Evolutionary conservation across 2,113 vertebrate genomes (phyloP).

Genomic region (Apodemus sylvaticus): DNA sequence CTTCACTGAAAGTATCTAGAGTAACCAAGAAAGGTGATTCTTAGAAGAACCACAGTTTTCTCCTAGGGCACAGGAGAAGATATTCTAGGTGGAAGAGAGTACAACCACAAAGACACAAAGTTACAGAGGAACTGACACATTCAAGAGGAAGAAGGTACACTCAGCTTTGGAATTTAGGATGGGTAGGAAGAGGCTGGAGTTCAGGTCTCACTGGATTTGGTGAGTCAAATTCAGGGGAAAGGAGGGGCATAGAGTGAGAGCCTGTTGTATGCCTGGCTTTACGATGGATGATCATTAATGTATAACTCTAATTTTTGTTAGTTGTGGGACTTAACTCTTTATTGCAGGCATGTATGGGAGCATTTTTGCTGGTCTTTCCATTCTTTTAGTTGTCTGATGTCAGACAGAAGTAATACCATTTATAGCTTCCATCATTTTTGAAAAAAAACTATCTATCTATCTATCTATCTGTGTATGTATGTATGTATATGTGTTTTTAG

Average conservation of each 20-base stretch:
- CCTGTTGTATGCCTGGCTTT: background rate
- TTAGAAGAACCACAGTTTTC: slow-evolving; percentile 38
- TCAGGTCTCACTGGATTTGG: background rate
- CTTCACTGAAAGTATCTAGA: background rate
- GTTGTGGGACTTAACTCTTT: background rate
- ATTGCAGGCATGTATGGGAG: background rate
- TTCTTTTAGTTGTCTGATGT: background rate
- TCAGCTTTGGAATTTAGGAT: background rate
- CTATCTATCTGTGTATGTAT: background rate
- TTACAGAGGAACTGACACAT: background rate
- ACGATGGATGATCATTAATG: background rate
- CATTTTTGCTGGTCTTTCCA: background rate
- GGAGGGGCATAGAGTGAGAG: background rate
- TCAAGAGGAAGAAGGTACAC: background rate
- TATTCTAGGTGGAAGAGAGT: background rate
- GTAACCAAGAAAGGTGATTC: background rate
- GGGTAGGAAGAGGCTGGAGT: background rate
- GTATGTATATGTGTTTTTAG: background rate
- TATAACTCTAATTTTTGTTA: background rate
- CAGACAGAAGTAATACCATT: background rate
- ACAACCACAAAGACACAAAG: background rate
- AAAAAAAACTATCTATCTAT: background rate
- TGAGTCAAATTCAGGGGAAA: background rate
- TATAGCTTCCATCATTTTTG: background rate
- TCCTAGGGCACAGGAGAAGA: background rate